These are phyloP conservation scores for Amphipoea oculea DNA, from an alignment of 2,888 invertebrate species.

Conservation along the genomic window DNA sequence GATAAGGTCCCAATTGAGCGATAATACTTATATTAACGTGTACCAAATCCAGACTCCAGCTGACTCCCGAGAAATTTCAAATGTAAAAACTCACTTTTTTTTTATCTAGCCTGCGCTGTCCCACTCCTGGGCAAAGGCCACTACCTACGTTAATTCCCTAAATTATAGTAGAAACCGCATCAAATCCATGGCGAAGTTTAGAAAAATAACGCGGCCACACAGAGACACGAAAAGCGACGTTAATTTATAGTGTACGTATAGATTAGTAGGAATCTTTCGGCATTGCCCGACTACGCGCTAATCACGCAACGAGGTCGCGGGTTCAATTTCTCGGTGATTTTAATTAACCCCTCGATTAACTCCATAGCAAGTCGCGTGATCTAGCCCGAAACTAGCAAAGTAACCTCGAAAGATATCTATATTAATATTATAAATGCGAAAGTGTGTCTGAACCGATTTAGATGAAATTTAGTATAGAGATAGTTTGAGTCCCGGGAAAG, in stretches of 20 bases:
- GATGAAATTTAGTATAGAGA: too few relatives aligned
- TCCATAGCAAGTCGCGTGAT: slow-evolving; percentile 35
- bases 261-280: neutral
- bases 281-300: slow-evolving; percentile 3
- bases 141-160: neutral
- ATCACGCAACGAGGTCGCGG: slow-evolving; percentile 7
- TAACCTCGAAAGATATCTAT: neutral
- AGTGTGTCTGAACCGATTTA: too few relatives aligned
- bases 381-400: slow-evolving; percentile 5
- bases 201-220: neutral
- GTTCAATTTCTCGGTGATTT: slow-evolving; percentile 45
- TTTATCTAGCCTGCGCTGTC: too few relatives aligned
- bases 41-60: too few relatives aligned
- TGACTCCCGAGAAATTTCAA: too few relatives aligned
- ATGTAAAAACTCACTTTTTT: too few relatives aligned
- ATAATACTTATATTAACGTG: too few relatives aligned
- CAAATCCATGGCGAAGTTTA: neutral
- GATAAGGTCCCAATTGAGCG: too few relatives aligned
- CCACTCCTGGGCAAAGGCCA: too few relatives aligned
- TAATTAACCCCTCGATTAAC: slow-evolving; percentile 37
- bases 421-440: too few relatives aligned
- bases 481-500: too few relatives aligned
- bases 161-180: neutral
- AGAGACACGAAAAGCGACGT: neutral
- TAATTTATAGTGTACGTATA: neutral